These are phyloP conservation scores for Calycopis cecrops DNA, from an alignment of 1,140 invertebrate species.

Conservation along the genomic window DNA sequence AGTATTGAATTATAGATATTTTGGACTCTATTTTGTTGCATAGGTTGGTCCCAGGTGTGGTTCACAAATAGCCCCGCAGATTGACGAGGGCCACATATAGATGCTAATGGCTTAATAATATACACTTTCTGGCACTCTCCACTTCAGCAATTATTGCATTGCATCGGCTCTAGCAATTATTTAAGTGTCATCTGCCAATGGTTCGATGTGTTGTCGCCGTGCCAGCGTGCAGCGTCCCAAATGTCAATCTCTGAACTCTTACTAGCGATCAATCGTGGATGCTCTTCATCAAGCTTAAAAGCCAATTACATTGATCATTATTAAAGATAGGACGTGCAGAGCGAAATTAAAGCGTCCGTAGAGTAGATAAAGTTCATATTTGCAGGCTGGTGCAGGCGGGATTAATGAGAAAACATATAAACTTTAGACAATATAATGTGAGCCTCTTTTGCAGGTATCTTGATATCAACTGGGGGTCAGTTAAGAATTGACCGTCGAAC, in stretches of 20 bases:
- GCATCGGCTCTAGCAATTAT: conserved; percentile 7
- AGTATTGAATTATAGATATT: too few species aligned
- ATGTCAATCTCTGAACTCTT: conserved; percentile 26
- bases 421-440: too few species aligned
- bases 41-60: not conserved
- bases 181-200: conserved; percentile 34
- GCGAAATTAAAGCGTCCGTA: too few species aligned
- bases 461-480: too few species aligned
- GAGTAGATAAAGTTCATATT: too few species aligned
- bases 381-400: too few species aligned
- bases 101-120: conserved; percentile 11
- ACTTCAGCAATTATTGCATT: conserved; percentile 8
- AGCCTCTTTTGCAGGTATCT: too few species aligned
- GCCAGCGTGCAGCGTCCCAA: conserved; percentile 35
- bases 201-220: conserved; percentile 33
- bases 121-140: conserved; percentile 3
- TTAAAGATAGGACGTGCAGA: too few species aligned
- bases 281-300: not conserved
- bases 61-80: not conserved
- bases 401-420: too few species aligned
- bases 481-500: too few species aligned
- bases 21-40: too few species aligned
- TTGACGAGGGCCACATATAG: conserved; percentile 5
- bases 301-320: too few species aligned
- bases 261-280: conserved; percentile 1